A percentile compares a stretch with the other conserved stretches of the same genome.
Conservation (phyloP, 2,888 invertebrate genomes). For the Cephus pulcher region DNA sequence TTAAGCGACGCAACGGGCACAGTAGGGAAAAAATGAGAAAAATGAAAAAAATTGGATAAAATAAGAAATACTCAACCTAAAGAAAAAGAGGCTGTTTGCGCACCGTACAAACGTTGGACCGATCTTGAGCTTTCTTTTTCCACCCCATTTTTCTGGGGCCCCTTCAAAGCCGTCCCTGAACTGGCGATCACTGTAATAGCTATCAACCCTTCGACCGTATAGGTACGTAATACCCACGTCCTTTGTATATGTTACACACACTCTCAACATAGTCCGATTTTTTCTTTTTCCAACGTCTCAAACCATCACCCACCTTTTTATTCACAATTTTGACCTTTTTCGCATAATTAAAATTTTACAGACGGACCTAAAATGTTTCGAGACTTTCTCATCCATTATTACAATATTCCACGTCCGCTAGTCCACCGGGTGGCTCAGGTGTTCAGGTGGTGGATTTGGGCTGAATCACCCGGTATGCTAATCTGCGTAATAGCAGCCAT, state of each 20-base stretch:
- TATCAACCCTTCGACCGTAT: neutral
- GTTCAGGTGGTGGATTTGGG: too few species aligned
- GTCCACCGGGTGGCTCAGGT: too few species aligned
- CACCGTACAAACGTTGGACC: neutral
- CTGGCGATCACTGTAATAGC: neutral
- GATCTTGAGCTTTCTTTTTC: neutral
- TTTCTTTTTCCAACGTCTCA: neutral
- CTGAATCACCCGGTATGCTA: too few species aligned
- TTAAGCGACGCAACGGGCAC: neutral
- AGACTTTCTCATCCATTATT: too few species aligned
- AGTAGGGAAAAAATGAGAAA: neutral
- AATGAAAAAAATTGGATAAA: neutral
- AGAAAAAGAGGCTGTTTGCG: neutral
- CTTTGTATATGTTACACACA: neutral
- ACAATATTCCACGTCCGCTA: too few species aligned
- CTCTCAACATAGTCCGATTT: neutral
- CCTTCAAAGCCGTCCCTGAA: neutral
- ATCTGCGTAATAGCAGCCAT: too few species aligned
- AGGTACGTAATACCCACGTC: neutral
- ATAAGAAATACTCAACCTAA: neutral
- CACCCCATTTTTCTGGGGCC: neutral
- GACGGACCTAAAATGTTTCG: too few species aligned
- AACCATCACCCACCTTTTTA: too few species aligned
- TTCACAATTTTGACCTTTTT: too few species aligned
- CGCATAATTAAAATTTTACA: too few species aligned